Evolutionary conservation across 2,888 invertebrate genomes (phyloP), one percentile per base, ranked within the genome.

Genomic region (Chaetogeoica ovagalla): DNA sequence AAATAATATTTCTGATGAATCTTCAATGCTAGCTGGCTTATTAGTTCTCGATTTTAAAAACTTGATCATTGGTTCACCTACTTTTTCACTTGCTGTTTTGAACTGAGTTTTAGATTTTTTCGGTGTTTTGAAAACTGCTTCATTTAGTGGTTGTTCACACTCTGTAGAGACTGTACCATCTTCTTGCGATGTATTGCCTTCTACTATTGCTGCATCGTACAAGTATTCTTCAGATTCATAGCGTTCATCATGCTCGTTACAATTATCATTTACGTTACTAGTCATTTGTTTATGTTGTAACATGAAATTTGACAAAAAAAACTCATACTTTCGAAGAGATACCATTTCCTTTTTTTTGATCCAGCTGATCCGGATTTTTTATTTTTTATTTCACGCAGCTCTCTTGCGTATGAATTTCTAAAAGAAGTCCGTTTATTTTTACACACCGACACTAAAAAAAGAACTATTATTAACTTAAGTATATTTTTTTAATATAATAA

Each of bases 351-450:
- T 48, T 66, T 66, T 7, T 48, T 66, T 39, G 65, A 65, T 39
- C 11, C 11, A 65, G 65, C 39, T 39, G 39, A 39, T 65, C 60
- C 30, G 1, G 30, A 62, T 62, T 62, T 62, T 62, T 62, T 30
- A 59, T 59, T 59, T 59, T 59, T 63, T 63, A 63, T 63, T 63
- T 63, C 63, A 52, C 69, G 21, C 19, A 69, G 3, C 19, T 71
- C 30, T 57, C 59, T 30, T 13, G 57, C 59, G 3, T 71, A 39
- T 39, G 71, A 57, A 39, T 71, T 71, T 8, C 59, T 55, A 19
- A 71, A 37, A 57, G 52, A 57, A 39, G 59, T 57, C 59, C 71
- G 59, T 71, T 71, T 71, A 55, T 6, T 71, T 39, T 71, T 71
- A 21, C 71, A 71, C 57, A 59, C 66, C 21, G 9, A 43, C 21